Evolutionary conservation across 1,140 invertebrate species (phyloP).

Genomic region (Sitodiplosis mosellana): DNA sequence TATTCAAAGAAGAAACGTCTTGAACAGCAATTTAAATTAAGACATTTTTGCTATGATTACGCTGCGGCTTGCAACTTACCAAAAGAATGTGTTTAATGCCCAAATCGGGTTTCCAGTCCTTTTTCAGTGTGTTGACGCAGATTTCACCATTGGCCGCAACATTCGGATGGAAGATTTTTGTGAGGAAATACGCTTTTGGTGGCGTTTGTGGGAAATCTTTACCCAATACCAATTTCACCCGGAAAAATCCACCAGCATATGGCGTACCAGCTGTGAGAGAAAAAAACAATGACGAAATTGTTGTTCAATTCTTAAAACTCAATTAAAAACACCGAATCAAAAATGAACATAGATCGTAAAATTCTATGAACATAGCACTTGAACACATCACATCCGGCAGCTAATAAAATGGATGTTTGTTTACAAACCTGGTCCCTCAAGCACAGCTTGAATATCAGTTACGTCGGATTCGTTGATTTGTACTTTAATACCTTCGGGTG

Average conservation of each 20-base stretch:
- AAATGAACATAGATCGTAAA: too few relatives aligned
- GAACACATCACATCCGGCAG: neutral
- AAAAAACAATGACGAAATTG: too few relatives aligned
- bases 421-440: constrained; percentile 60
- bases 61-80: too few relatives aligned
- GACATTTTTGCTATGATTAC: too few relatives aligned
- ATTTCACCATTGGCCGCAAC: constrained; percentile 88
- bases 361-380: too few relatives aligned
- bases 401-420: constrained; percentile 3
- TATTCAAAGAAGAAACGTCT: too few relatives aligned
- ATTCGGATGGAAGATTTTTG: constrained; percentile 96
- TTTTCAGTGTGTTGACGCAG: constrained; percentile 93
- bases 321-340: too few relatives aligned
- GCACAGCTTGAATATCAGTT: constrained; percentile 78
- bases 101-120: constrained; percentile 91
- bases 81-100: constrained; percentile 91
- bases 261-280: constrained; percentile 54
- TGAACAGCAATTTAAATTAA: too few relatives aligned
- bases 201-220: constrained; percentile 87
- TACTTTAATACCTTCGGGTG: constrained; percentile 78
- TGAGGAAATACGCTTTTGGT: constrained; percentile 88
- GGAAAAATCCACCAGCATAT: constrained; percentile 66
- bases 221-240: constrained; percentile 74
- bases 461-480: constrained; percentile 77
- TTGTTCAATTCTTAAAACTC: too few relatives aligned